Percentiles rank a stretch among this genome's conserved stretches.
These are phyloP conservation scores for Drosophila nigritarsus DNA, from an alignment of 2,888 invertebrate genomes.

Conservation along the genomic window DNA sequence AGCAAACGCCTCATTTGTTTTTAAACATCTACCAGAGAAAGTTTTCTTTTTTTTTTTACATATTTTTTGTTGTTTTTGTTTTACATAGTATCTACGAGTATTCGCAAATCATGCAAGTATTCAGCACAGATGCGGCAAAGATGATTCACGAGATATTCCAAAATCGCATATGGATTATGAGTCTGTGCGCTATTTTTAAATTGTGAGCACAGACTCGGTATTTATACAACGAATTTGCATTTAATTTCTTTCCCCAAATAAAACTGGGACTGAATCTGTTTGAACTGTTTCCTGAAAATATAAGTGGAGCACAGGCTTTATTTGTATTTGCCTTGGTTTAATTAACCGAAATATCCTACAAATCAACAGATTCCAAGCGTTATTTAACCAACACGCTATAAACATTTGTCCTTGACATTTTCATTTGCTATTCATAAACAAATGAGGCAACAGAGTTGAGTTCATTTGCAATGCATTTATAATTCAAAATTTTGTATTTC, in stretches of 20 bases:
- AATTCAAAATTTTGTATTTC: not conserved
- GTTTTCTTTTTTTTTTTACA: conserved; percentile 8
- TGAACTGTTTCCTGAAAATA: conserved; percentile 8
- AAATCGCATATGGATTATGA: conserved; percentile 48
- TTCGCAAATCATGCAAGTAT: conserved; percentile 34
- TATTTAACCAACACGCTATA: not conserved
- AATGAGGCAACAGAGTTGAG: not conserved
- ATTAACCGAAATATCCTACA: not conserved
- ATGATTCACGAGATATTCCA: conserved; percentile 57
- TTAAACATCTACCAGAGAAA: conserved; percentile 43
- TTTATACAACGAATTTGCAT: conserved; percentile 17
- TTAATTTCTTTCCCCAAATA: not conserved
- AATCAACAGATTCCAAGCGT: not conserved
- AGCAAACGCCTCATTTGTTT: conserved; percentile 33
- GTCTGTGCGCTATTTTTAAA: conserved; percentile 43
- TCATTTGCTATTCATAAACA: not conserved
- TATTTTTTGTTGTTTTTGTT: not conserved
- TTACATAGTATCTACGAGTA: conserved; percentile 12
- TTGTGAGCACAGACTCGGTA: conserved; percentile 26
- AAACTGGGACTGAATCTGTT: not conserved
- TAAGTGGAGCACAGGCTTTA: not conserved
- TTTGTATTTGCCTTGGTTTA: not conserved
- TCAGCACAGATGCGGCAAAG: conserved; percentile 27
- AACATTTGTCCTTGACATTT: not conserved
- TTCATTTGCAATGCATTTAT: not conserved